These are phyloP conservation scores for Diarsia rubi DNA, from an alignment of 2,888 invertebrate species.

Conservation along the genomic window DNA sequence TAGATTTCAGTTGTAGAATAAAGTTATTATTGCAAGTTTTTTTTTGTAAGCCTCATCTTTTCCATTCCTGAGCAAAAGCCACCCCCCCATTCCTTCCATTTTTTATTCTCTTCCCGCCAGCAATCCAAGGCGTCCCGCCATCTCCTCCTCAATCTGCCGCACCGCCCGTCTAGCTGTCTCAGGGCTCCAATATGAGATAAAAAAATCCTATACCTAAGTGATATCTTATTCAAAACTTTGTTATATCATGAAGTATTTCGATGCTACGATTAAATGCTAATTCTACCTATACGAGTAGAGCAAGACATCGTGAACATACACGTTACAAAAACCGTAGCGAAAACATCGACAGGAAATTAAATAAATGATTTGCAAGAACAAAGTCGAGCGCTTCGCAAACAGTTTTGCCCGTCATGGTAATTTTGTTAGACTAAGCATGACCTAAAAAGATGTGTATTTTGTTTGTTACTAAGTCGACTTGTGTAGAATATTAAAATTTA, in stretches of 20 bases:
- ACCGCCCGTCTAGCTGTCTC: no score
- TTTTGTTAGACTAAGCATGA: constrained; percentile 43
- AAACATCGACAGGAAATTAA: constrained; percentile 59
- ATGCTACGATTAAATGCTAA: not conserved
- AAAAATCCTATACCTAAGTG: not conserved
- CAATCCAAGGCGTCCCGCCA: no score
- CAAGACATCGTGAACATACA: constrained; percentile 28
- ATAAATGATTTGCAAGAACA: constrained; percentile 55
- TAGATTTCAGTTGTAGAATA: not conserved
- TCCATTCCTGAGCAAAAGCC: no score
- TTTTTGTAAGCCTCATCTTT: no score
- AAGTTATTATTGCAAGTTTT: not conserved
- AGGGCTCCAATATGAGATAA: no score
- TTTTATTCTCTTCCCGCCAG: no score
- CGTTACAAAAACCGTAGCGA: constrained; percentile 29
- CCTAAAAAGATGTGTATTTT: constrained; percentile 28
- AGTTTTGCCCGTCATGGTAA: constrained; percentile 32
- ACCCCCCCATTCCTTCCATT: no score
- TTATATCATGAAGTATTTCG: not conserved
- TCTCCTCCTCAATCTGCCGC: no score
- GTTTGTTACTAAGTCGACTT: constrained; percentile 14
- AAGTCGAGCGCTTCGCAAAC: constrained; percentile 26
- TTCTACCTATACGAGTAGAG: constrained; percentile 2
- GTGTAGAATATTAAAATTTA: not conserved
- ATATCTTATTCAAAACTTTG: not conserved